Conservation (phyloP, 2,888 invertebrate genomes). For the Cataglyphis livida region DNA sequence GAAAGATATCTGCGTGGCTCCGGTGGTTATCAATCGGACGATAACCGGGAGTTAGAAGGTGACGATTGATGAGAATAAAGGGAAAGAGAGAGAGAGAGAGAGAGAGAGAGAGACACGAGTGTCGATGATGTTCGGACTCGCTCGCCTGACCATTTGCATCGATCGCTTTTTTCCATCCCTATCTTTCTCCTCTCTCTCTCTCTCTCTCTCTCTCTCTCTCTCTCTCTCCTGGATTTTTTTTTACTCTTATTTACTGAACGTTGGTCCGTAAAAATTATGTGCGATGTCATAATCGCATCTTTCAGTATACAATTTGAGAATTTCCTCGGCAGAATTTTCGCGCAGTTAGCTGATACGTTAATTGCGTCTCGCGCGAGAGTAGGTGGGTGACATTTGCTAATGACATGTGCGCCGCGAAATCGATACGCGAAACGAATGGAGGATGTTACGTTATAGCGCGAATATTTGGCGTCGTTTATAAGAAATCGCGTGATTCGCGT, state of each 20-base stretch:
- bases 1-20: neutral
- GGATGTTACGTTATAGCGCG: neutral
- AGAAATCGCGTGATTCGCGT: neutral
- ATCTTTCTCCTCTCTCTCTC: neutral
- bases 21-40: conserved; percentile 1
- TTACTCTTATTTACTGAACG: conserved; percentile 28
- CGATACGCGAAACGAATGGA: neutral
- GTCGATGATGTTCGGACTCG: neutral
- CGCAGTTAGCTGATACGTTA: neutral
- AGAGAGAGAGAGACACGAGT: neutral
- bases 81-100: neutral
- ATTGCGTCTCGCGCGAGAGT: conserved; percentile 1
- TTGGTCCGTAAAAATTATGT: neutral
- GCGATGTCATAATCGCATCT: conserved; percentile 11
- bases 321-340: neutral
- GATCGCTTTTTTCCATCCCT: conserved; percentile 31
- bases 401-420: neutral
- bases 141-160: conserved; percentile 24
- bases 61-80: neutral
- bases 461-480: neutral
- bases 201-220: conserved; percentile 4
- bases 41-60: neutral
- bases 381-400: neutral
- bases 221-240: conserved; percentile 3
- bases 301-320: neutral